Percentiles rank a stretch among this genome's conserved stretches.
These are phyloP conservation scores for Bombyx huttoni DNA, from an alignment of 2,888 invertebrate species.

Conservation along the genomic window DNA sequence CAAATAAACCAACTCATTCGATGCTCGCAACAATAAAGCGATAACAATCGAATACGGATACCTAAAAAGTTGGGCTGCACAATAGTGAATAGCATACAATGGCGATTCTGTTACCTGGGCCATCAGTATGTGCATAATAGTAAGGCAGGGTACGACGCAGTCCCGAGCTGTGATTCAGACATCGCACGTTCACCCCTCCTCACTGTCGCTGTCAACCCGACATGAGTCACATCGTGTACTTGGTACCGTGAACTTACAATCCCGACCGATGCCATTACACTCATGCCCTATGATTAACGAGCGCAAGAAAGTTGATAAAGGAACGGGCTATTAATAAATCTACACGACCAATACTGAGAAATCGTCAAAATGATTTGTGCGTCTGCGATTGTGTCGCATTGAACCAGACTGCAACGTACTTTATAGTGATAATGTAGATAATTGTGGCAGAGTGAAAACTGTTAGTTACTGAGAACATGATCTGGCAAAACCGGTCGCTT, in stretches of 20 bases:
- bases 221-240: conserved; percentile 18
- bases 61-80: conserved; percentile 60
- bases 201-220: conserved; percentile 20
- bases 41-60: conserved; percentile 55
- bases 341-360: conserved; percentile 24
- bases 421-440: conserved; percentile 19
- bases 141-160: conserved; percentile 22
- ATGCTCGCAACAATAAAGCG: conserved; percentile 48
- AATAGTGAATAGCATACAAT: conserved; percentile 66
- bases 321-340: conserved; percentile 29
- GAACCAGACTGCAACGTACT: conserved; percentile 9
- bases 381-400: conserved; percentile 16
- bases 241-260: conserved; percentile 7
- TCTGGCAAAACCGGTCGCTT: conserved; percentile 54
- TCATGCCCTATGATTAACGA: conserved; percentile 41
- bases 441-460: conserved; percentile 36
- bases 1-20: conserved; percentile 40
- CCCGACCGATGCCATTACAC: conserved; percentile 30
- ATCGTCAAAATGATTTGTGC: conserved; percentile 14
- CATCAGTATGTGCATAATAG: conserved; percentile 65
- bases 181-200: conserved; percentile 31
- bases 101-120: conserved; percentile 61
- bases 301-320: conserved; percentile 30
- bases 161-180: conserved; percentile 28
- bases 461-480: conserved; percentile 36